A percentile compares a stretch with the other conserved stretches of the same genome.
Conservation (phyloP, 2,113 vertebrate genomes). For the Hippopotamus amphibius region DNA sequence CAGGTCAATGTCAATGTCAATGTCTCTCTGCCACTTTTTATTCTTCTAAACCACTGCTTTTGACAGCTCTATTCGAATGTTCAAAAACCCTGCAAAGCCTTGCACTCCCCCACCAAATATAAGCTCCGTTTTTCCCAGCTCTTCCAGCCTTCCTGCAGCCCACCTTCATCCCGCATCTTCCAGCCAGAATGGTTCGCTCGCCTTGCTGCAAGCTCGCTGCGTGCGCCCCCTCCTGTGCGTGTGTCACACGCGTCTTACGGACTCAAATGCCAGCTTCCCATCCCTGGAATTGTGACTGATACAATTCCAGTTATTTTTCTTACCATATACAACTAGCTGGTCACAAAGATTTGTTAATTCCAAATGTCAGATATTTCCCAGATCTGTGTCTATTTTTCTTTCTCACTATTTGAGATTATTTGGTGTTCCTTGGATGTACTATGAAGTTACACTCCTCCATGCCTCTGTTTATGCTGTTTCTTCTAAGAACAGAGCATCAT, state of each 20-base stretch:
- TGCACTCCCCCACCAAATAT: not conserved
- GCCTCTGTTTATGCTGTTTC: not conserved
- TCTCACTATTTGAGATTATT: not conserved
- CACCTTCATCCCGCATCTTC: not conserved
- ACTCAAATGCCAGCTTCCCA: not conserved
- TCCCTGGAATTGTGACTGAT: not conserved
- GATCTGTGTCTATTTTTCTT: conserved; percentile 4
- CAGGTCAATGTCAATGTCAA: not conserved
- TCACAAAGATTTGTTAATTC: not conserved
- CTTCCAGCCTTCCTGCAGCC: not conserved
- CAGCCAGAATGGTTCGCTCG: not conserved
- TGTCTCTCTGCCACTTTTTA: not conserved
- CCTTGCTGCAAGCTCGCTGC: not conserved
- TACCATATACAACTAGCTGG: not conserved
- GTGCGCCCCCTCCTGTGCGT: not conserved
- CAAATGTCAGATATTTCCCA: not conserved
- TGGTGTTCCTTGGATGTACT: not conserved
- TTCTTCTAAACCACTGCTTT: not conserved
- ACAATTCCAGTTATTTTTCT: not conserved
- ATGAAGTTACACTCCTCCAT: not conserved
- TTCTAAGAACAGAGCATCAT: not conserved
- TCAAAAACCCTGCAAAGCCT: not conserved
- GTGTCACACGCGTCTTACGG: not conserved
- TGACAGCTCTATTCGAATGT: not conserved
- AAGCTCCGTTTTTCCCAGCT: not conserved